A percentile compares a stretch with the other conserved stretches of the same genome.
Evolutionary conservation across 1,140 invertebrate genomes (phyloP).

Genomic region (Aphaenogaster rudis): DNA sequence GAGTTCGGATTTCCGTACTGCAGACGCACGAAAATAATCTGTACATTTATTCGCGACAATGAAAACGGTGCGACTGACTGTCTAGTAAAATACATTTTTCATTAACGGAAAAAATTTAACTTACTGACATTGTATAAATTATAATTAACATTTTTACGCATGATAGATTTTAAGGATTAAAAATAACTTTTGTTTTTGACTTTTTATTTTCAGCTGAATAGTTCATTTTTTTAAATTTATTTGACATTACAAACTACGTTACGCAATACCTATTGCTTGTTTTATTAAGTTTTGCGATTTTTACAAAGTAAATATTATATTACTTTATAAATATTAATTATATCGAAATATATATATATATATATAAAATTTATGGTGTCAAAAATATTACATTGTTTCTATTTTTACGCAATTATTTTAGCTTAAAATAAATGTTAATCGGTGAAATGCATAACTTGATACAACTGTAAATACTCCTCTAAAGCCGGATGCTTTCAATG

Average conservation of each 20-base stretch:
- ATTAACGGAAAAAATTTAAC: constrained; percentile 22
- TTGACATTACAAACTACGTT: neutral
- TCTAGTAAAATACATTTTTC: constrained; percentile 27
- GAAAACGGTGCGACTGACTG: neutral
- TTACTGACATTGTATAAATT: neutral
- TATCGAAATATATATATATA: neutral
- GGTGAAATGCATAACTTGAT: neutral
- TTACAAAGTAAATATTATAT: neutral
- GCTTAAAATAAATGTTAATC: neutral
- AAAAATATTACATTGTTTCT: neutral
- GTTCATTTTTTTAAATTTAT: neutral
- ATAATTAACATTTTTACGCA: neutral
- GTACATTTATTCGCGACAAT: constrained; percentile 24
- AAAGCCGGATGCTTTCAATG: constrained; percentile 20
- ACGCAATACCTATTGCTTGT: neutral
- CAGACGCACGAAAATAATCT: constrained; percentile 26
- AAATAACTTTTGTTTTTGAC: neutral
- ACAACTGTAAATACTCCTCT: neutral
- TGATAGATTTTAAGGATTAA: constrained; percentile 5
- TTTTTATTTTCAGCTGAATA: neutral
- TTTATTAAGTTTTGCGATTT: constrained; percentile 30
- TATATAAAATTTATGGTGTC: neutral
- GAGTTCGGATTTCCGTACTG: constrained; percentile 33
- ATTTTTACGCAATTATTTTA: neutral
- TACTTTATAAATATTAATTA: neutral